phyloP scores from a whole-genome alignment of 2,797 vertebrate genomes.

The Protonibea diacanthus region DNA sequence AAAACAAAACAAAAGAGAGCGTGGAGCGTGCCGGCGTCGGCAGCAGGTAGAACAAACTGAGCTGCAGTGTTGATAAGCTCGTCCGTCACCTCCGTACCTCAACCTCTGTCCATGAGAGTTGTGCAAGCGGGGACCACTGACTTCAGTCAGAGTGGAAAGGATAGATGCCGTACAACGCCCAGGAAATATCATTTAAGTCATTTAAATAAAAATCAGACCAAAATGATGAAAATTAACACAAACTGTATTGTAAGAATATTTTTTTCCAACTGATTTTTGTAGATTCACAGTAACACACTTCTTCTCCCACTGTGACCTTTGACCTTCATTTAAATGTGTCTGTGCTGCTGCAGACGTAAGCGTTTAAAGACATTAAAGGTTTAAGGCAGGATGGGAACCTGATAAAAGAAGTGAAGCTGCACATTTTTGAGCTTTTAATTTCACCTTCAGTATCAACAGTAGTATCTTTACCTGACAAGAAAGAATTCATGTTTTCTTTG shows the following conservation, averaged over 20 bases:
- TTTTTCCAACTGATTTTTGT: neutral
- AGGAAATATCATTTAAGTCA: neutral
- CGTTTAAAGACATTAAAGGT: neutral
- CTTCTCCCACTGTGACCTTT: neutral
- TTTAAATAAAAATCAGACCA: neutral
- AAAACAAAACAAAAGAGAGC: no score
- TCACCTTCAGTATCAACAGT: neutral
- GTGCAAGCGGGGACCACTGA: neutral
- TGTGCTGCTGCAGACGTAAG: neutral
- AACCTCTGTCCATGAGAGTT: neutral
- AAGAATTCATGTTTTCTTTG: neutral
- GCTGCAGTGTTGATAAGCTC: slow-evolving; percentile 40
- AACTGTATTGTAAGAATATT: no score
- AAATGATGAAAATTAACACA: neutral
- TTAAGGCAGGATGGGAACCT: neutral
- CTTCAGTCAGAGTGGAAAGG: neutral
- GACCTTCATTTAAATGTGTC: neutral
- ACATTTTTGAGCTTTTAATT: neutral
- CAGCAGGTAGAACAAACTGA: slow-evolving; percentile 42
- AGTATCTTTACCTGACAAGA: neutral
- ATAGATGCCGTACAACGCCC: neutral
- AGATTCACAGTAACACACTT: no score
- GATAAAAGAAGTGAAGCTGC: neutral
- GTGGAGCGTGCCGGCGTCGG: neutral
- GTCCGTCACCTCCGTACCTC: slow-evolving; percentile 51